Base-by-base conservation (phyloP, 2,797 vertebrate species). In the Oreochromis grahami region DNA sequence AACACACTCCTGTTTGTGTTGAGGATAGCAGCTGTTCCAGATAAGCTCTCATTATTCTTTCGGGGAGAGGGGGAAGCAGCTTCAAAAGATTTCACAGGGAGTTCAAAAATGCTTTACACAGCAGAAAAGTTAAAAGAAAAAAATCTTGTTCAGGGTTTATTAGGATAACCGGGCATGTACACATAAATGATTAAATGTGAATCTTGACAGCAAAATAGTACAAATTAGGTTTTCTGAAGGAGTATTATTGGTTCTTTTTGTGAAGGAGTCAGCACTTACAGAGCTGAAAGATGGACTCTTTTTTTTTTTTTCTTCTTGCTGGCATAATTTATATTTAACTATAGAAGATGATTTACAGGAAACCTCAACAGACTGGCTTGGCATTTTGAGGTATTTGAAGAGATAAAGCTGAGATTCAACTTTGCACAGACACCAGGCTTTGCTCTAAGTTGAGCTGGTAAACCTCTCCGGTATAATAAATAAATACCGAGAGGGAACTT, bases 1-100 rank as follows among this genome's bases (percentile, higher is more conserved):
- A 79, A 74, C 79, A 87, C 77, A 60, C 50, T 84, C 34, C 11
- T 74, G 84, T 74, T 78, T 85, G 60, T 83, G 76, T 82, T 76
- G 8, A 63, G 48, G 74, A 68, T 55, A 89, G 80, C 45, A 81
- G 56, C 32, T 76, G 50, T 21, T 29, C 55, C 79, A 86, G 77
- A 90, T 78, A 86, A 83, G 32, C 77, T 14, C 41, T 78, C 24
- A 17, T 78, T 58, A 70, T 74, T 78, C 79, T 63, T 53, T 9
- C 0, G 3, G 26, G 68, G 60, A 51, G 36, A 15, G 38, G 41
- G 50, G 5, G 41, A 26, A 26, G 45, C 43, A 13, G 70, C 43
- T 70, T 83, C 56, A 52, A 58, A 38, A 55, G 24, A 24, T 29
- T 70, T 79, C 11, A 43, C 6, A 53, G 13, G 5, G 9, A 65